Conservation (phyloP, 2,888 invertebrate species). For the Gastrophysa polygoni region DNA sequence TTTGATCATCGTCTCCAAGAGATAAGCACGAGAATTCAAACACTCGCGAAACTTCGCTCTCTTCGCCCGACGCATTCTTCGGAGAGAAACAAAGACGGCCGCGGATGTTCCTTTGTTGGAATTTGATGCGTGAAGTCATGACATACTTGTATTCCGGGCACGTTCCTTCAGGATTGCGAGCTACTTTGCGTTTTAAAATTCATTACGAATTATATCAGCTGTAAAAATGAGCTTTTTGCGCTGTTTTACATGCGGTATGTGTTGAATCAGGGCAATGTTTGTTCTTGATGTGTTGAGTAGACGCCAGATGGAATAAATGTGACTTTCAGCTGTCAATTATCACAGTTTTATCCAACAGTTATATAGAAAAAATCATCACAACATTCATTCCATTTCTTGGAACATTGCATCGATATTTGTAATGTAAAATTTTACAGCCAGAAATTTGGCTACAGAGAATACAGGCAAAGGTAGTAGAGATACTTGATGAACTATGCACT, state of each 20-base stretch:
- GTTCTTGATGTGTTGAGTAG: constrained; percentile 7
- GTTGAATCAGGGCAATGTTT: constrained; percentile 23
- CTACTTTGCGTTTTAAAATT: constrained; percentile 58
- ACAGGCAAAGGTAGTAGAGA: no score
- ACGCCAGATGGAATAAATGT: no score
- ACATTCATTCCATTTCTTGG: no score
- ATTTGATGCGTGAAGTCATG: constrained; percentile 43
- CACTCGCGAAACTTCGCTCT: constrained; percentile 33
- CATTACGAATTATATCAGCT: constrained; percentile 59
- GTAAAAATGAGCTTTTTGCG: constrained; percentile 53
- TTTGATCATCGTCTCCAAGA: constrained; percentile 55
- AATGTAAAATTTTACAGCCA: no score
- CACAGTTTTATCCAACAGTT: no score
- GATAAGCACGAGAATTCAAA: constrained; percentile 53
- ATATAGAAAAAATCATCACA: no score
- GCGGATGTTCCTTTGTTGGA: constrained; percentile 36
- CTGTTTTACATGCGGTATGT: constrained; percentile 26
- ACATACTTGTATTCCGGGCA: constrained; percentile 52
- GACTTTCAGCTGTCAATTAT: no score
- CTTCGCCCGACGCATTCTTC: constrained; percentile 14
- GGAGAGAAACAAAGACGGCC: constrained; percentile 33
- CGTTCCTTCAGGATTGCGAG: constrained; percentile 57
- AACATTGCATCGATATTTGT: no score
- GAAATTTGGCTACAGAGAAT: no score
- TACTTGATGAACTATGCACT: no score